Conservation (phyloP, 2,797 vertebrate genomes). For the Poecilia gillii region DNA sequence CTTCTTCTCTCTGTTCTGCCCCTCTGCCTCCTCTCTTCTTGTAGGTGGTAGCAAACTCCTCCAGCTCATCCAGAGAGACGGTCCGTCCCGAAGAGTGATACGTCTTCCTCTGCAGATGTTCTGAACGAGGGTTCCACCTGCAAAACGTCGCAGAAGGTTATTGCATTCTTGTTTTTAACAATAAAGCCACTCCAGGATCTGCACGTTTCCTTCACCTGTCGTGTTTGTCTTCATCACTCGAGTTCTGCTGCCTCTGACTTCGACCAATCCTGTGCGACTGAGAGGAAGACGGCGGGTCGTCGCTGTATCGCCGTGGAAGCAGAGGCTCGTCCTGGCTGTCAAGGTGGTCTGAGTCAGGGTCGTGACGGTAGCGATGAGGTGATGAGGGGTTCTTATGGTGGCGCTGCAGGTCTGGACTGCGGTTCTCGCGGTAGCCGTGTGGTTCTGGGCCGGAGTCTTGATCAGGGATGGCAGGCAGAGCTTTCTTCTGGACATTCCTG, state of each 20-base stretch:
- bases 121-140: slow-evolving; percentile 92
- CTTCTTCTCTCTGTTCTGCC: slow-evolving; percentile 72
- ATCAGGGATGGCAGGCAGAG: slow-evolving; percentile 87
- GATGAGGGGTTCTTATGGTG: slow-evolving; percentile 44
- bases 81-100: slow-evolving; percentile 83
- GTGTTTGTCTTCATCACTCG: slow-evolving; percentile 57
- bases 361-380: slow-evolving; percentile 44
- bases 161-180: neutral
- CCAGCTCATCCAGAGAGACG: slow-evolving; percentile 92
- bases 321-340: slow-evolving; percentile 40
- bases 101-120: slow-evolving; percentile 91
- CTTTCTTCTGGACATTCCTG: slow-evolving; percentile 87
- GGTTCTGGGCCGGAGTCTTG: slow-evolving; percentile 80
- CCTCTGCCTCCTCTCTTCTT: slow-evolving; percentile 66
- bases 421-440: slow-evolving; percentile 46
- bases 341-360: slow-evolving; percentile 34
- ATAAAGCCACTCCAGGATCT: neutral
- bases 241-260: slow-evolving; percentile 52
- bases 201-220: slow-evolving; percentile 44
- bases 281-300: slow-evolving; percentile 63
- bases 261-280: slow-evolving; percentile 38
- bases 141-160: neutral
- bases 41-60: slow-evolving; percentile 87
- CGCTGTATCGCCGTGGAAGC: slow-evolving; percentile 65
- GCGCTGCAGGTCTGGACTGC: slow-evolving; percentile 56